phyloP scores from a whole-genome alignment of 2,797 vertebrate genomes.

The Nannoperca australis region DNA sequence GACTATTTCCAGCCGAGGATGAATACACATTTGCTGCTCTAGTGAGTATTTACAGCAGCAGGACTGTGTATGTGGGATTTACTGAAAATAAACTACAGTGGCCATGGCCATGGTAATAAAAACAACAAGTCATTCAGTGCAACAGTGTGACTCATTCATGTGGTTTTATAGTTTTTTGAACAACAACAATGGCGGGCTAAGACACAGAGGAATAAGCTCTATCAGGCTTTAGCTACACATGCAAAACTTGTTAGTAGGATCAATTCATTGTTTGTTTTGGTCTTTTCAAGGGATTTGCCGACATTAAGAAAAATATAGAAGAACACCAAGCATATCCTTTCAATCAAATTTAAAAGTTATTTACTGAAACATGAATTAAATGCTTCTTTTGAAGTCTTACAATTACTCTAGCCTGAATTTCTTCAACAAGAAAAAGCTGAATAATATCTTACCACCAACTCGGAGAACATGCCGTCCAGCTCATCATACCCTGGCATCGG shows the following conservation, averaged over 20 bases:
- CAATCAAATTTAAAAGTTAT: background rate
- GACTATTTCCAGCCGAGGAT: slow-evolving; percentile 11
- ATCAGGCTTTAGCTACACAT: background rate
- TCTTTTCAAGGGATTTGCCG: background rate
- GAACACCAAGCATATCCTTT: background rate
- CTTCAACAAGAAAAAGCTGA: background rate
- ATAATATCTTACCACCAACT: slow-evolving; percentile 92
- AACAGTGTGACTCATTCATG: slow-evolving; percentile 4
- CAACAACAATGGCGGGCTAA: slow-evolving; percentile 2
- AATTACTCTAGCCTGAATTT: background rate
- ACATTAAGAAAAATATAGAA: background rate
- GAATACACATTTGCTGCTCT: slow-evolving; percentile 8
- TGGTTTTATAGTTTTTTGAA: slow-evolving; percentile 12
- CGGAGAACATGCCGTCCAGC: slow-evolving; percentile 95
- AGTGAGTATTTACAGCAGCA: slow-evolving; percentile 15
- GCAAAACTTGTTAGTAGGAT: background rate
- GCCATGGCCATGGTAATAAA: background rate
- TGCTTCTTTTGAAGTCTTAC: background rate
- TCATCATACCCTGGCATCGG: slow-evolving; percentile 95
- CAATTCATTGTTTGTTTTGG: background rate
- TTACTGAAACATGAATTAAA: background rate
- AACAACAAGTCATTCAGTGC: background rate
- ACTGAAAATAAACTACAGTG: slow-evolving; percentile 17
- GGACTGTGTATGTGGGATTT: slow-evolving; percentile 3
- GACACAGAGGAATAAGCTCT: background rate